A percentile compares a stretch with the other conserved stretches of the same genome.
Evolutionary conservation across 1,140 invertebrate species (phyloP).

Genomic region (Pseudomyrmex sp.): DNA sequence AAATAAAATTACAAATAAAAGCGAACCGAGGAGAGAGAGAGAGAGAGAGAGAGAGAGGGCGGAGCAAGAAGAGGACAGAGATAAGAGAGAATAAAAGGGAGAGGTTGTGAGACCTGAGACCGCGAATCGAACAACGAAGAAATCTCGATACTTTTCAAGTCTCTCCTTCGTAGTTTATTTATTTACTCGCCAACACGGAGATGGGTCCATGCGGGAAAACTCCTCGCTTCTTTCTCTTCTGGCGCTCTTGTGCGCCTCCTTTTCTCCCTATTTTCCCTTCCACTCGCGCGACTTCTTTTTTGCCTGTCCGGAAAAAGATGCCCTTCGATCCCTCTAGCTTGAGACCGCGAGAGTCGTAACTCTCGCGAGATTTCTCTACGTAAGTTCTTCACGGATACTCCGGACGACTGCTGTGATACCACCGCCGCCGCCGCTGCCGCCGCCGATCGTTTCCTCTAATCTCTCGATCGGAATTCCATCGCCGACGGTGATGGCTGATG

Average conservation of each 20-base stretch:
- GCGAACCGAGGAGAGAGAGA: conserved; percentile 6
- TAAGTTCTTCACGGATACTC: conserved; percentile 40
- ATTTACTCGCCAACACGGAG: conserved; percentile 66
- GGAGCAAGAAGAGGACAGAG: neutral
- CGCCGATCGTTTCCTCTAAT: conserved; percentile 53
- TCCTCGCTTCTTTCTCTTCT: conserved; percentile 17
- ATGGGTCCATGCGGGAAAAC: conserved; percentile 56
- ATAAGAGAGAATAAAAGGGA: no score
- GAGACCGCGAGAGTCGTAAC: conserved; percentile 33
- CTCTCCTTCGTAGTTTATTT: conserved; percentile 63
- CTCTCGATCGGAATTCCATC: conserved; percentile 50
- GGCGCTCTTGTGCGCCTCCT: no score
- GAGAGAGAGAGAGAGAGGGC: conserved; percentile 2
- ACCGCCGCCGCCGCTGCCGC: no score
- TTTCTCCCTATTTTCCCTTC: neutral
- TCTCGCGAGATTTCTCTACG: conserved; percentile 58
- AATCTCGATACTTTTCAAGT: conserved; percentile 66
- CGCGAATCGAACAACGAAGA: conserved; percentile 48
- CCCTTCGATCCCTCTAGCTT: conserved; percentile 28
- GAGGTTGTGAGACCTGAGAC: conserved; percentile 28
- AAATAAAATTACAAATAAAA: conserved; percentile 74
- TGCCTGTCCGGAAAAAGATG: conserved; percentile 49
- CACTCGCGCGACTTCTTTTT: conserved; percentile 22
- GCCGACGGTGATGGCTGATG: conserved; percentile 34
- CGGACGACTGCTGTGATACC: neutral